Conservation (phyloP, 2,797 vertebrate genomes). For the Centropyge bicolor region DNA sequence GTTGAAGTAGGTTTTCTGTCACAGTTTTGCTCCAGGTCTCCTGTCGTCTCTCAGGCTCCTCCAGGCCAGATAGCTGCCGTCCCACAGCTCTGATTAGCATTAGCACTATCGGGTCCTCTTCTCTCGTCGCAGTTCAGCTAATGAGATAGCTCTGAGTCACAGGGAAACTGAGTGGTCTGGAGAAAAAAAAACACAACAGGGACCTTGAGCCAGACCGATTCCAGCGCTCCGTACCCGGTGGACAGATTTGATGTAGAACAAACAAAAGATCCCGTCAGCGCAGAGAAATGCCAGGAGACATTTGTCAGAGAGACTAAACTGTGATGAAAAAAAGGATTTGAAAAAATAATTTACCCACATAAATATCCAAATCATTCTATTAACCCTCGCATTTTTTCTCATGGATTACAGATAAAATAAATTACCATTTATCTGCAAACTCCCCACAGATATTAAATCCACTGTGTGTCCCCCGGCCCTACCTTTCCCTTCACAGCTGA, state of each 20-base stretch:
- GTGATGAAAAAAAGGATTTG: conserved; percentile 29
- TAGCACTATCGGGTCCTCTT: conserved; percentile 50
- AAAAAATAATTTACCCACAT: conserved; percentile 49
- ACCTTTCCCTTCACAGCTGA: conserved; percentile 48
- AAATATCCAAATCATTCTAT: conserved; percentile 73
- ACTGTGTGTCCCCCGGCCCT: conserved; percentile 23
- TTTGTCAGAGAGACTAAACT: conserved; percentile 42
- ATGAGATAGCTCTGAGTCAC: conserved; percentile 71
- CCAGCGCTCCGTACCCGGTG: conserved; percentile 33
- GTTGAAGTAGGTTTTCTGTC: conserved; percentile 55
- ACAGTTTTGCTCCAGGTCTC: conserved; percentile 47
- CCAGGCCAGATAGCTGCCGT: conserved; percentile 56
- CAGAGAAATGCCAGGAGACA: conserved; percentile 47
- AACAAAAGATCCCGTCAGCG: conserved; percentile 53
- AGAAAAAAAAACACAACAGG: conserved; percentile 47
- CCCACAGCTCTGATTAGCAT: conserved; percentile 76
- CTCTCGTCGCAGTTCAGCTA: conserved; percentile 54
- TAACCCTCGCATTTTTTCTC: conserved; percentile 56
- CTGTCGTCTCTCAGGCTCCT: conserved; percentile 54
- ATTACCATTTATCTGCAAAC: conserved; percentile 60
- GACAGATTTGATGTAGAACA: conserved; percentile 51
- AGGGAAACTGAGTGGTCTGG: conserved; percentile 58
- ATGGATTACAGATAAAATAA: conserved; percentile 63
- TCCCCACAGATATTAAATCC: conserved; percentile 61
- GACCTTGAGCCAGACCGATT: conserved; percentile 54